These are phyloP conservation scores for Puntigrus tetrazona DNA, from an alignment of 2,113 vertebrate species.

Conservation along the genomic window DNA sequence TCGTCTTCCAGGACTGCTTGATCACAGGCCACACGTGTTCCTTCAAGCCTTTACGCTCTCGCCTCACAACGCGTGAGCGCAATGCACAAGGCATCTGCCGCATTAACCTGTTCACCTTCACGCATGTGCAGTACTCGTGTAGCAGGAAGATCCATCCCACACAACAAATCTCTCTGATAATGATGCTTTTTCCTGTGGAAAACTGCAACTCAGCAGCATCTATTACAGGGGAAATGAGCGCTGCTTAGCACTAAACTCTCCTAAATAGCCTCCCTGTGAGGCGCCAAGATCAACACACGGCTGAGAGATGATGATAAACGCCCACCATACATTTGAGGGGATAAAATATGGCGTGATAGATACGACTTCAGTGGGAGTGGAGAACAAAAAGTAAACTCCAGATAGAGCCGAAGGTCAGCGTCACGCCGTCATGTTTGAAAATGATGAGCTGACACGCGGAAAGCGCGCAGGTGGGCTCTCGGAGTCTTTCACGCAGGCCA, in stretches of 20 bases:
- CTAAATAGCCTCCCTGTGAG: not conserved
- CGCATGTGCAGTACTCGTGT: constrained; percentile 45
- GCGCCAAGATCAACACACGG: not conserved
- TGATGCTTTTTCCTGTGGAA: constrained; percentile 39
- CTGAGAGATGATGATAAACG: not conserved
- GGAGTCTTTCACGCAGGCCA: not conserved
- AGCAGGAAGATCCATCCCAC: constrained; percentile 49
- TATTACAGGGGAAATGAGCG: constrained; percentile 42
- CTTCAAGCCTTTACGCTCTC: not conserved
- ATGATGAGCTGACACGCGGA: constrained; percentile 45
- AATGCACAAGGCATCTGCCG: constrained; percentile 46
- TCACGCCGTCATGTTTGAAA: constrained; percentile 47
- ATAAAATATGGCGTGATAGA: constrained; percentile 31
- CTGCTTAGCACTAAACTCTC: constrained; percentile 37
- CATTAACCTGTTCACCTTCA: constrained; percentile 56
- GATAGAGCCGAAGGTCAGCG: constrained; percentile 39
- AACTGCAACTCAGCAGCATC: constrained; percentile 42
- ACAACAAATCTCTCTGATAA: constrained; percentile 51
- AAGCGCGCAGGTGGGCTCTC: constrained; percentile 41
- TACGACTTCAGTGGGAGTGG: constrained; percentile 24
- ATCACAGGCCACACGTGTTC: constrained; percentile 9
- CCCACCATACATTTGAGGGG: not conserved
- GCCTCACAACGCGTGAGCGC: not conserved
- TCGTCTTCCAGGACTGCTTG: not conserved
- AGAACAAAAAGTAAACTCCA: constrained; percentile 50